Conservation (phyloP, 2,113 vertebrate genomes). For the Phalacrocorax aristotelis region DNA sequence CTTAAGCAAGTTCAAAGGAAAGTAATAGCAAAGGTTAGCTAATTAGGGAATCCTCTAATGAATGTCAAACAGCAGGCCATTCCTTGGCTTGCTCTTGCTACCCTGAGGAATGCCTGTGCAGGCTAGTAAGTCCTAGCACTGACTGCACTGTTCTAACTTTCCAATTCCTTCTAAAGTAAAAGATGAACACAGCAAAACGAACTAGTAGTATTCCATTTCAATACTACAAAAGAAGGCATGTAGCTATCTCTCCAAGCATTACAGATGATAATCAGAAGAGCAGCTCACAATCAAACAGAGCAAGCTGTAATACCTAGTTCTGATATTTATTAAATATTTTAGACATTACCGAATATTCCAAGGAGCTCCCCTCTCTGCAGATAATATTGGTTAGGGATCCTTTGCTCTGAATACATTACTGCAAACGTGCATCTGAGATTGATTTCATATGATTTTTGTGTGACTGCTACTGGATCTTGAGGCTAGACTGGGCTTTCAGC, state of each 20-base stretch:
- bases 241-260: not conserved
- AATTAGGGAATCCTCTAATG: not conserved
- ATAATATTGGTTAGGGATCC: not conserved
- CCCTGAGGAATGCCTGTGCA: not conserved
- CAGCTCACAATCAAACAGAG: not conserved
- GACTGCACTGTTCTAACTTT: not conserved
- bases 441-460: not conserved
- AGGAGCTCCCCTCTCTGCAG: not conserved
- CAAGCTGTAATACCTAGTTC: not conserved
- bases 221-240: too few relatives aligned
- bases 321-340: not conserved
- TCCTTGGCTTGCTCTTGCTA: not conserved
- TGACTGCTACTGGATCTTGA: not conserved
- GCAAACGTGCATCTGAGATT: not conserved
- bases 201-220: not conserved
- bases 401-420: not conserved
- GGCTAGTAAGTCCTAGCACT: not conserved
- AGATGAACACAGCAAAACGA: not conserved
- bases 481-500: not conserved
- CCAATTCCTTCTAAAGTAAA: not conserved
- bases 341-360: not conserved
- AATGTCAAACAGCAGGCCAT: not conserved
- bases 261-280: not conserved
- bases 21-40: not conserved
- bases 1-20: not conserved